Evolutionary conservation across 2,113 vertebrate species (phyloP).

Genomic region (Antechinus stuartii): DNA sequence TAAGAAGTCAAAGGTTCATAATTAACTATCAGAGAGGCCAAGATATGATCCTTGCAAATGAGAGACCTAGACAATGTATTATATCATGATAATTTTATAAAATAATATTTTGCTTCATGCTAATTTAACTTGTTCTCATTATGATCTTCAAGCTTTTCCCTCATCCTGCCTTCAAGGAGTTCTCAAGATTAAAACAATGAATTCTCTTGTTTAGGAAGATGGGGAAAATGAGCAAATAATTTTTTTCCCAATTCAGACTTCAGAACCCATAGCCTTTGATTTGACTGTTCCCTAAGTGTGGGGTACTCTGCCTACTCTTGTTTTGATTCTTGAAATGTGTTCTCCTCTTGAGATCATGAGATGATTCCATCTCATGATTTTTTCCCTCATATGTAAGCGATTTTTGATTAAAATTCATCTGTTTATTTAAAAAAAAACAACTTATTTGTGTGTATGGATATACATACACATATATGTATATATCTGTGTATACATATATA

Average conservation of each 20-base stretch:
- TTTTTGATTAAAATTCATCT: background rate
- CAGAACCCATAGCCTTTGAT: background rate
- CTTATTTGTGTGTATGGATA: background rate
- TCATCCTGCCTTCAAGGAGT: background rate
- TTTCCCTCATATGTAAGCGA: background rate
- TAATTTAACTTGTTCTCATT: background rate
- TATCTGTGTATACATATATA: too few relatives aligned
- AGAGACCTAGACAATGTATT: background rate
- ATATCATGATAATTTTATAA: conserved; percentile 5
- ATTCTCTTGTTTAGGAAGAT: background rate
- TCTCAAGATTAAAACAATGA: background rate
- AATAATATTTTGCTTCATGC: background rate
- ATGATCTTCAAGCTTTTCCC: background rate
- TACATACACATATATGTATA: too few relatives aligned
- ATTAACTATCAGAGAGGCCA: background rate
- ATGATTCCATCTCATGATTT: background rate
- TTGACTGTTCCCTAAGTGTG: background rate
- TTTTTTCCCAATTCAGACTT: background rate
- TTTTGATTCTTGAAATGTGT: background rate
- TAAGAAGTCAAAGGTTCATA: background rate
- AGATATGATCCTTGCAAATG: background rate
- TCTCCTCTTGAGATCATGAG: background rate
- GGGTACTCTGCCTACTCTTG: background rate
- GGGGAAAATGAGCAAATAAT: background rate
- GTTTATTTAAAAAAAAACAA: background rate